Evolutionary conservation across 1,140 invertebrate genomes (phyloP).

Genomic region (Onthophagus taurus): DNA sequence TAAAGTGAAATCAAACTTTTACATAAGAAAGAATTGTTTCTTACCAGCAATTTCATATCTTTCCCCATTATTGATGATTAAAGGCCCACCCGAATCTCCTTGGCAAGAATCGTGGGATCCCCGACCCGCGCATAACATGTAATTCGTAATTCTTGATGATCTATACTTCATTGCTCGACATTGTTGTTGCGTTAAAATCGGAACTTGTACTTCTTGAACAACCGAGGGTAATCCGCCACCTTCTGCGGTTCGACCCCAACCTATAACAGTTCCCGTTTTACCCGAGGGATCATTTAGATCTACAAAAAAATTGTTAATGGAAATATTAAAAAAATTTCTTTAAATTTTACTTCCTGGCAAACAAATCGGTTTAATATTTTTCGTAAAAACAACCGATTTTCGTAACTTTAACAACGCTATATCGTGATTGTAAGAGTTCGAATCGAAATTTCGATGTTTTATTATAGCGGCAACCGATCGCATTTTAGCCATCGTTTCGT

Average conservation of each 20-base stretch:
- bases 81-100: constrained; percentile 75
- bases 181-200: constrained; percentile 65
- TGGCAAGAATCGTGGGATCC: constrained; percentile 75
- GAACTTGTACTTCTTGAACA: constrained; percentile 75
- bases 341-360: constrained; percentile 52
- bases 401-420: constrained; percentile 69
- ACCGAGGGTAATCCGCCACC: constrained; percentile 68
- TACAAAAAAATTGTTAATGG: neutral
- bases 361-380: constrained; percentile 71
- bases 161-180: constrained; percentile 74
- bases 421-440: constrained; percentile 78
- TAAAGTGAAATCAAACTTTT: neutral
- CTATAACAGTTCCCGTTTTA: constrained; percentile 63
- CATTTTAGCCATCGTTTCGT: constrained; percentile 66
- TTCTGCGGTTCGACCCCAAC: constrained; percentile 74
- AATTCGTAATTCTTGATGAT: constrained; percentile 65
- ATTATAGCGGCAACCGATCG: constrained; percentile 66
- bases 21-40: constrained; percentile 22
- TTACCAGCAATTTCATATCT: constrained; percentile 67
- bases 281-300: constrained; percentile 53
- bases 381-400: constrained; percentile 66
- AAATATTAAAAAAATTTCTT: neutral
- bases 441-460: constrained; percentile 70
- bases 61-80: constrained; percentile 59
- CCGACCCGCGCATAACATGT: constrained; percentile 71